Conservation (phyloP, 2,888 invertebrate species). For the Melinaea menophilus region DNA sequence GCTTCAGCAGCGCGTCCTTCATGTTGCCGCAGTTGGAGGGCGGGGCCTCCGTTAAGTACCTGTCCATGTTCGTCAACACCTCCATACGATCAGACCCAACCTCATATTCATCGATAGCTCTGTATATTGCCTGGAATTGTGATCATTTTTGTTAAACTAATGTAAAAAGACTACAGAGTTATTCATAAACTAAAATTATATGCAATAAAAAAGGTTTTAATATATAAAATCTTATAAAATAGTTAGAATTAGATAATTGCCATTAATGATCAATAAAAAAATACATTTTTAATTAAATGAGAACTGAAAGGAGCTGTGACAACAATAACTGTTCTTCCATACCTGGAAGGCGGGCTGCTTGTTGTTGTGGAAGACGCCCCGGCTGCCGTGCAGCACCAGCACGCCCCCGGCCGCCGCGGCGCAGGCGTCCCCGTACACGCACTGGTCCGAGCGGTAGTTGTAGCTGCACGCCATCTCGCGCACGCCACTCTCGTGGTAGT, state of each 20-base stretch:
- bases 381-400: slow-evolving; percentile 91
- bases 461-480: slow-evolving; percentile 89
- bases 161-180: no score
- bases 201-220: no score
- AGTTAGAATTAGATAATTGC: no score
- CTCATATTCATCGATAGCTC: slow-evolving; percentile 74
- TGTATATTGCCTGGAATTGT: slow-evolving; percentile 60
- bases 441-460: slow-evolving; percentile 97
- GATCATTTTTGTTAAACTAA: background rate
- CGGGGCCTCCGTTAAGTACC: slow-evolving; percentile 51
- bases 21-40: slow-evolving; percentile 62
- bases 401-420: slow-evolving; percentile 85
- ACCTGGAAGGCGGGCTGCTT: slow-evolving; percentile 91
- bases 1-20: slow-evolving; percentile 56
- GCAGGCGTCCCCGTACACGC: slow-evolving; percentile 96
- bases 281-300: no score
- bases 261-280: no score
- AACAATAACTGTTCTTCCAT: slow-evolving; percentile 7
- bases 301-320: background rate
- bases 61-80: slow-evolving; percentile 75
- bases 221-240: no score
- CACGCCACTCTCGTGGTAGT: slow-evolving; percentile 87
- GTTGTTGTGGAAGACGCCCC: slow-evolving; percentile 89
- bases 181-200: no score
- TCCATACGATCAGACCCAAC: slow-evolving; percentile 81